Evolutionary conservation across 2,113 vertebrate species (phyloP), one percentile per base, ranked within the genome.

Genomic region (Ceratotherium simum): DNA sequence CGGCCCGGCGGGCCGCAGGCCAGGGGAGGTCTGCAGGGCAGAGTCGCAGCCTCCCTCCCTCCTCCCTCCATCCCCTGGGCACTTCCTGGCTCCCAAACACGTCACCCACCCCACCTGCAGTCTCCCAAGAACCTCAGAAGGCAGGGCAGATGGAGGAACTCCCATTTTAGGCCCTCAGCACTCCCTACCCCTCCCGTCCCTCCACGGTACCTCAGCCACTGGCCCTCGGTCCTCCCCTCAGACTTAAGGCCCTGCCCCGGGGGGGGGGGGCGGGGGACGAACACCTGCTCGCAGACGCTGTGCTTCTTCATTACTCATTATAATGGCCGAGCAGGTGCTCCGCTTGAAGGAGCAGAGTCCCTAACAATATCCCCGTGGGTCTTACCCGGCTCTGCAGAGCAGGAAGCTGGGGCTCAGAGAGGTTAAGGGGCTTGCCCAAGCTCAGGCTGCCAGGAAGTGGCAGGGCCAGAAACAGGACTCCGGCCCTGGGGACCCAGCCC

Each of bases 241-340:
- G 48, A 25, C 33, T 60, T 3, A 31, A 54, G 48, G 58, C 80
- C 48, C 33, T 14, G 36, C 6, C 36, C 69, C 31, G 42, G 0
- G 29, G 21, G 39, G 39, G 39, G 39, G 39, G 39, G 39, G 39
- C 3, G 0, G n/a, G 56, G 54, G 51, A 91, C 10, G 79, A 46
- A 21, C 0, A 25, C 46, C 25, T 39, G 54, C 46, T 46, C 54
- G 27, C 39, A 27, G 6, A 5, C 2, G 21, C 60, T 31, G 8
- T 1, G 3, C 3, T 39, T 39, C 12, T 60, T 33, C 31, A 5
- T 8, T 4, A 69, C n/a, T 65, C 51, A 5, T 3, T 1, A 29
- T 4, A 46, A n/a, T 0, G 2, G 80, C 12, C 56, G 1, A 0
- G 33, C 16, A 7, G 42, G 54, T 2, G 2, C 14, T 10, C 10